These are phyloP conservation scores for Chaetodon trifascialis DNA, from an alignment of 2,113 vertebrate species.

Conservation along the genomic window DNA sequence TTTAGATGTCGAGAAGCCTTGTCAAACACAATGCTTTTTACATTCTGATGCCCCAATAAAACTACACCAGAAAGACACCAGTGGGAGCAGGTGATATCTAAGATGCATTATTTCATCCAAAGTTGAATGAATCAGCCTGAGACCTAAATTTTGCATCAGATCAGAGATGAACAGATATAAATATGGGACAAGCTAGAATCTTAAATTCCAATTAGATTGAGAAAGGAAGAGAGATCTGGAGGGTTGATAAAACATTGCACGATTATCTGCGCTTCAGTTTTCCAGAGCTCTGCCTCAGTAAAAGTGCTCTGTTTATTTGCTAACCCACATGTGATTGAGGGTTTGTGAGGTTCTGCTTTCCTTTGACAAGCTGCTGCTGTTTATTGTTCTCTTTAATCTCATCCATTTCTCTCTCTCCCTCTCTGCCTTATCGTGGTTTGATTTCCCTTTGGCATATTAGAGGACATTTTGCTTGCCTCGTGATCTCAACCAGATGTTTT, in stretches of 20 bases:
- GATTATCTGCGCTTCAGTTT: neutral
- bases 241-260: neutral
- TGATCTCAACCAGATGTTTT: slow-evolving; percentile 16
- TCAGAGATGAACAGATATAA: neutral
- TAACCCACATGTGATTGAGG: slow-evolving; percentile 6
- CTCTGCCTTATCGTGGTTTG: neutral
- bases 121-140: neutral
- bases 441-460: neutral
- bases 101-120: neutral
- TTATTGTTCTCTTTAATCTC: slow-evolving; percentile 41
- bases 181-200: neutral
- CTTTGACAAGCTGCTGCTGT: slow-evolving; percentile 27
- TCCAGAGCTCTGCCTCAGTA: neutral
- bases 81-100: neutral
- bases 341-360: slow-evolving; percentile 7
- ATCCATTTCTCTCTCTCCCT: neutral
- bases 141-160: neutral
- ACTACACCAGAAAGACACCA: neutral
- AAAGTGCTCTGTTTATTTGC: neutral
- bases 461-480: neutral
- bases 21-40: neutral
- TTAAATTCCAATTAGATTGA: neutral
- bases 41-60: neutral
- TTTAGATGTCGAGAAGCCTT: neutral
- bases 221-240: neutral